phyloP scores from a whole-genome alignment of 1,140 invertebrate genomes.

The Cyclina sinensis region DNA sequence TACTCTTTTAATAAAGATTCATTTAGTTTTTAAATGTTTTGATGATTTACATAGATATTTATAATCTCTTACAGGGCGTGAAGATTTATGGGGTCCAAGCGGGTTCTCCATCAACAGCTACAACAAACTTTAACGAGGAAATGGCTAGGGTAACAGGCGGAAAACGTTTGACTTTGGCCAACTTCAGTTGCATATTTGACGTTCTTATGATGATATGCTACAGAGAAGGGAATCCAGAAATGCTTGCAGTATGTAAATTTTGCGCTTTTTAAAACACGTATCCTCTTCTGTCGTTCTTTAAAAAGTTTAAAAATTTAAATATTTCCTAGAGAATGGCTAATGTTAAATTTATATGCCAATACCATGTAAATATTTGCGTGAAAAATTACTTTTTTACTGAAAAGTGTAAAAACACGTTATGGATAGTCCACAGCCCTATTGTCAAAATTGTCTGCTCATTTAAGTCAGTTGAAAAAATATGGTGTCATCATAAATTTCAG shows the following conservation, averaged over 20 bases:
- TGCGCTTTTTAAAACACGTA: background rate
- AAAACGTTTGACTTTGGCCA: conserved; percentile 67
- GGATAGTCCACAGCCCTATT: too few relatives aligned
- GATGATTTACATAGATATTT: too few relatives aligned
- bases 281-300: background rate
- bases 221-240: conserved; percentile 67
- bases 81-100: conserved; percentile 75
- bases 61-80: conserved; percentile 69
- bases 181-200: conserved; percentile 73
- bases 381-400: too few relatives aligned
- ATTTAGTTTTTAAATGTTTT: too few relatives aligned
- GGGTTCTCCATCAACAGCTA: background rate
- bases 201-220: conserved; percentile 80
- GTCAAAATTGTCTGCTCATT: too few relatives aligned
- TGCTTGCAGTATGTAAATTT: conserved; percentile 53
- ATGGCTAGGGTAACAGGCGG: conserved; percentile 72
- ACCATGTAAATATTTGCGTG: too few relatives aligned
- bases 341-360: too few relatives aligned
- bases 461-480: too few relatives aligned
- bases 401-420: too few relatives aligned
- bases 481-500: too few relatives aligned
- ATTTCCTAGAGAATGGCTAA: too few relatives aligned
- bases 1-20: too few relatives aligned
- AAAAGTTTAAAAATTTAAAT: background rate
- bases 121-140: conserved; percentile 62